Conservation (phyloP, 1,140 invertebrate species). For the Nasonia giraulti region DNA sequence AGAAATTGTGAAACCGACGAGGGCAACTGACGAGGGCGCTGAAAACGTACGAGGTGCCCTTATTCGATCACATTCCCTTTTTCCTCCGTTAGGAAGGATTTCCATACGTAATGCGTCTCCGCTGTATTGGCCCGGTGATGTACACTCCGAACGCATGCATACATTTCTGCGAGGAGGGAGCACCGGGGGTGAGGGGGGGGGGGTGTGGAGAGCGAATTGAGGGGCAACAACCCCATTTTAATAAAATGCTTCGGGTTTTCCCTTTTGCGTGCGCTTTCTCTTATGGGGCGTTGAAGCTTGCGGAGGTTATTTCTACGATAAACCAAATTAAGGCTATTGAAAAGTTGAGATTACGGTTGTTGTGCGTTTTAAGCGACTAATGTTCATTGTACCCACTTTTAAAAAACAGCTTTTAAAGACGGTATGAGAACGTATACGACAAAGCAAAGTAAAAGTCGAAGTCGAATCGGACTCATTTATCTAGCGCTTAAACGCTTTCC, state of each 20-base stretch:
- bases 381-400: too few species aligned
- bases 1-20: not conserved
- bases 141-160: conserved; percentile 14
- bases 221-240: conserved; percentile 20
- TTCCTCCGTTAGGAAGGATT: conserved; percentile 10
- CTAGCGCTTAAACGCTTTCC: too few species aligned
- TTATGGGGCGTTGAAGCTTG: not conserved
- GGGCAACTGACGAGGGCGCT: not conserved
- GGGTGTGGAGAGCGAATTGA: not conserved
- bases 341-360: not conserved
- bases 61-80: not conserved
- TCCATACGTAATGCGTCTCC: conserved; percentile 30
- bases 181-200: too few species aligned
- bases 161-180: conserved; percentile 17
- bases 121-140: not conserved
- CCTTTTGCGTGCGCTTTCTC: not conserved
- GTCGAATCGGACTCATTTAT: too few species aligned
- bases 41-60: conserved; percentile 3
- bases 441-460: too few species aligned
- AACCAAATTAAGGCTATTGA: not conserved
- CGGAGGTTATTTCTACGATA: not conserved
- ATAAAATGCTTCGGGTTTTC: not conserved
- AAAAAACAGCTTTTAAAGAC: too few species aligned
- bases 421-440: too few species aligned
- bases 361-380: too few species aligned